Evolutionary conservation across 2,888 invertebrate species (phyloP).

Genomic region (Dolichomitus sp.): DNA sequence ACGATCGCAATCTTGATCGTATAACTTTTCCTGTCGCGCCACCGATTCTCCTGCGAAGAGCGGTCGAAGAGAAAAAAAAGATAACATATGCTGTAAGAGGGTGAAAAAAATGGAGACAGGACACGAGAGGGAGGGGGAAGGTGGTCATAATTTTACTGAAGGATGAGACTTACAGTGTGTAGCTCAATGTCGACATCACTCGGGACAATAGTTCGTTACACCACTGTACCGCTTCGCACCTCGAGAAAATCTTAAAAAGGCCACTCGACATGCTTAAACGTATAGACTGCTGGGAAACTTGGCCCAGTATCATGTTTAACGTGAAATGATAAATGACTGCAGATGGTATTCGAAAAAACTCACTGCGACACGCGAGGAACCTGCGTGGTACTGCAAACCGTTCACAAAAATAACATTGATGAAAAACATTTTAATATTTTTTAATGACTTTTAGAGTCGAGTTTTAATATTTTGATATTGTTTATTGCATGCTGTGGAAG

Average conservation of each 20-base stretch:
- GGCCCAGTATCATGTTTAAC: neutral
- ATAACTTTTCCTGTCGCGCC: slow-evolving; percentile 30
- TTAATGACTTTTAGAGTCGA: neutral
- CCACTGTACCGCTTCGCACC: neutral
- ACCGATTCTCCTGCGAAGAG: slow-evolving; percentile 10
- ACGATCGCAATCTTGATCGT: slow-evolving; percentile 33
- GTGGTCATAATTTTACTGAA: slow-evolving; percentile 24
- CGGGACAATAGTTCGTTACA: slow-evolving; percentile 72
- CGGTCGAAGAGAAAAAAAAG: slow-evolving; percentile 17
- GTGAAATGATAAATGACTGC: neutral
- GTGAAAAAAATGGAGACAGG: slow-evolving; percentile 31
- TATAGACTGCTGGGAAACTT: neutral
- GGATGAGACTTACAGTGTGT: slow-evolving; percentile 25
- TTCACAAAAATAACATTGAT: no score
- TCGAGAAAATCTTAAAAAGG: slow-evolving; percentile 36
- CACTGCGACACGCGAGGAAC: neutral
- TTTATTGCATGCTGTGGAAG: neutral
- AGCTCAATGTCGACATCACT: slow-evolving; percentile 8
- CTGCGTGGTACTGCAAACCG: neutral
- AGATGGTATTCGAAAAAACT: neutral
- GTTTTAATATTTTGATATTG: neutral
- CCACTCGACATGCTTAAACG: neutral
- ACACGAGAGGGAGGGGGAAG: neutral
- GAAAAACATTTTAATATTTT: neutral
- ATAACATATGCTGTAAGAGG: slow-evolving; percentile 14